A percentile compares a stretch with the other conserved stretches of the same genome.
phyloP scores from a whole-genome alignment of 2,888 invertebrate genomes.

The Drosophila nr. fundita region DNA sequence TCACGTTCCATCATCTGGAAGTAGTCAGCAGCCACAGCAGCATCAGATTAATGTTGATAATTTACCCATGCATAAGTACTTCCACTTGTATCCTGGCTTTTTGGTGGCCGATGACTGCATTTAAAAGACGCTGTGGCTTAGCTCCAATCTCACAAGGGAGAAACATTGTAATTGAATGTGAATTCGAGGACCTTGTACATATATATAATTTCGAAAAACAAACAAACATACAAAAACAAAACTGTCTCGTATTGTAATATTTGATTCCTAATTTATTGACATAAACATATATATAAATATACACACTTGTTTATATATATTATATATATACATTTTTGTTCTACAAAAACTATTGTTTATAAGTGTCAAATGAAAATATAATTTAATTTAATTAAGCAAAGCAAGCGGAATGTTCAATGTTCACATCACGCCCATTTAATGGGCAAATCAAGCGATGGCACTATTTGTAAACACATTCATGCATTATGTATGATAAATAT shows the following conservation, averaged over 20 bases:
- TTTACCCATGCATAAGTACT: conserved; percentile 29
- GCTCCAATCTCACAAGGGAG: conserved; percentile 16
- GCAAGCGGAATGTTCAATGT: conserved; percentile 49
- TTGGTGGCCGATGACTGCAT: conserved; percentile 58
- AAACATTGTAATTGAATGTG: conserved; percentile 36
- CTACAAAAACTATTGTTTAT: conserved; percentile 57
- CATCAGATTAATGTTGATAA: conserved; percentile 17
- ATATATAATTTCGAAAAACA: conserved; percentile 30
- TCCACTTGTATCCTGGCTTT: conserved; percentile 35
- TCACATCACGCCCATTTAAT: conserved; percentile 35
- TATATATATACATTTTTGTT: conserved; percentile 28
- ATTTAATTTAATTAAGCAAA: conserved; percentile 64
- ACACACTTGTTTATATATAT: conserved; percentile 22
- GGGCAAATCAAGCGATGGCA: conserved; percentile 31
- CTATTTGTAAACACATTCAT: conserved; percentile 9
- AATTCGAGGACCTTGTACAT: conserved; percentile 49
- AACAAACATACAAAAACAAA: conserved; percentile 20
- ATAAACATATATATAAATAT: conserved; percentile 21
- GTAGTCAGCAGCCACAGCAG: conserved; percentile 29
- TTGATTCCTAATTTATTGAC: conserved; percentile 73
- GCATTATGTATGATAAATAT: conserved; percentile 18
- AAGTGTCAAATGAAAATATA: conserved; percentile 74
- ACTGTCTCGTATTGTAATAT: conserved; percentile 65
- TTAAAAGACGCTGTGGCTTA: conserved; percentile 64
- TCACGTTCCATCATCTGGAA: conserved; percentile 27